phyloP scores from a whole-genome alignment of 2,888 invertebrate genomes.

The Conomelus anceps region DNA sequence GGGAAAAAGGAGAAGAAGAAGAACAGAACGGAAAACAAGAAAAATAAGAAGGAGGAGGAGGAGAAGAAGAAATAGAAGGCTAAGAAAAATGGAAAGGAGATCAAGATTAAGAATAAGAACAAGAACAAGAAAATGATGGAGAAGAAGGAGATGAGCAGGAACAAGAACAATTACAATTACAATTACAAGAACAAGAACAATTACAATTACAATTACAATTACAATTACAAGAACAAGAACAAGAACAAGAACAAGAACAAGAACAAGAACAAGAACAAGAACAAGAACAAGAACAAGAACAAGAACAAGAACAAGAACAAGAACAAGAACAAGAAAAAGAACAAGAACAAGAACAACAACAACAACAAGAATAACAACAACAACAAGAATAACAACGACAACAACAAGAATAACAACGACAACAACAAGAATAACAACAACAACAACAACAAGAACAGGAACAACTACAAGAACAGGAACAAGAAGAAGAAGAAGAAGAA shows the following conservation, averaged over 20 bases:
- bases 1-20: too few relatives aligned
- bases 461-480: not conserved
- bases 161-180: too few relatives aligned
- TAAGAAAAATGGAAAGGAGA: too few relatives aligned
- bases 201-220: too few relatives aligned
- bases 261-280: not conserved
- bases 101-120: too few relatives aligned
- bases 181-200: too few relatives aligned
- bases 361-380: not conserved
- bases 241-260: not conserved
- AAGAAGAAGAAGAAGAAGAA: not conserved
- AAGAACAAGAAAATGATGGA: too few relatives aligned
- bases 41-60: too few relatives aligned
- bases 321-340: not conserved
- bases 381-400: not conserved
- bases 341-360: not conserved
- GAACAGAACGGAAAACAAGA: too few relatives aligned
- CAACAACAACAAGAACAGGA: not conserved
- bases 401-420: not conserved
- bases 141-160: too few relatives aligned
- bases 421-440: not conserved
- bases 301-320: not conserved
- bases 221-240: not conserved
- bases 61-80: too few relatives aligned
- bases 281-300: not conserved